phyloP scores from a whole-genome alignment of 2,888 invertebrate species.

The Dolichopus griseipennis region DNA sequence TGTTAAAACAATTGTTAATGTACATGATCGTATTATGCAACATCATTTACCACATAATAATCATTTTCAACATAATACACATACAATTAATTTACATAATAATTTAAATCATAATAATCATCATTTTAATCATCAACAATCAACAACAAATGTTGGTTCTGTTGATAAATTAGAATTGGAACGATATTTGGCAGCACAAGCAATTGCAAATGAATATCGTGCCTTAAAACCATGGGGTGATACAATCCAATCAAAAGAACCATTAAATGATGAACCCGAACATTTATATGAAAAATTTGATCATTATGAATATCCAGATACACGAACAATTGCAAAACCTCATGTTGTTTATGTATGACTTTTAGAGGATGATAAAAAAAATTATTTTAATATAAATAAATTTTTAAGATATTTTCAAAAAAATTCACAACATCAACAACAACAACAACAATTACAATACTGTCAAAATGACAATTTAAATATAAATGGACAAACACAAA shows the following conservation, averaged over 20 bases:
- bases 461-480: too few species aligned
- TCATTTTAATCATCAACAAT: constrained; percentile 31
- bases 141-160: constrained; percentile 25
- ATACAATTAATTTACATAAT: constrained; percentile 23
- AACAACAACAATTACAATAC: too few species aligned
- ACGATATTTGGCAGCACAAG: constrained; percentile 42
- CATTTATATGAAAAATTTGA: constrained; percentile 44
- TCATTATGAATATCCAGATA: constrained; percentile 43
- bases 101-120: constrained; percentile 24
- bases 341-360: constrained; percentile 50
- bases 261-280: constrained; percentile 38
- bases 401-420: too few species aligned
- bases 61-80: constrained; percentile 21
- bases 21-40: constrained; percentile 42
- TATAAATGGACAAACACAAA: too few species aligned
- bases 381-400: neutral
- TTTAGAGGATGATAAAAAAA: constrained; percentile 30
- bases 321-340: constrained; percentile 45
- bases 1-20: constrained; percentile 41
- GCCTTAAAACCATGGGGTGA: constrained; percentile 42
- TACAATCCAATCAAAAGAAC: constrained; percentile 37
- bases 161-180: constrained; percentile 43
- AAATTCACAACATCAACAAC: too few species aligned
- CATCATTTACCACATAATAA: constrained; percentile 35
- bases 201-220: constrained; percentile 42